phyloP scores from a whole-genome alignment of 1,140 invertebrate genomes.

The Pectinophora gossypiella region DNA sequence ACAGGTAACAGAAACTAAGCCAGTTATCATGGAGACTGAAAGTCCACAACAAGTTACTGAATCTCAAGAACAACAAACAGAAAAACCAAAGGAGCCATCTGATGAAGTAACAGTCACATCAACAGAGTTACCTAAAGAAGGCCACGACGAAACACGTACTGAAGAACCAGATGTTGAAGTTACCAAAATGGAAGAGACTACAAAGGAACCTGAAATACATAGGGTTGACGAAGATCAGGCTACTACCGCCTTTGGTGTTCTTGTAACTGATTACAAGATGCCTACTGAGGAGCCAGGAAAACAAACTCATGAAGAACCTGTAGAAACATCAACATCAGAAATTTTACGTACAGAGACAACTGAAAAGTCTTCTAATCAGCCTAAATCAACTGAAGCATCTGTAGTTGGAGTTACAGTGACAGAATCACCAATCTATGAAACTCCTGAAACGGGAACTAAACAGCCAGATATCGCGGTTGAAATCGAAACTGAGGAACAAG shows the following conservation, averaged over 20 bases:
- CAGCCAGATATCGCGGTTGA: no score
- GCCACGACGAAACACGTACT: not conserved
- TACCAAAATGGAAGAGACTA: no score
- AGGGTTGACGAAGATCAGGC: no score
- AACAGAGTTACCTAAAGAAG: not conserved
- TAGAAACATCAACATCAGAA: not conserved
- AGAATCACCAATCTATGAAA: not conserved
- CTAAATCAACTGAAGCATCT: not conserved
- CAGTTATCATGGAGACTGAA: no score
- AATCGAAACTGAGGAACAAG: not conserved
- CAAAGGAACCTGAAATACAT: not conserved
- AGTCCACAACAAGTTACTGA: not conserved
- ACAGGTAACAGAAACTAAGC: no score
- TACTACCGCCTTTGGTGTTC: no score
- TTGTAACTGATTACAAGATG: no score
- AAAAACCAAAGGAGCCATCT: not conserved
- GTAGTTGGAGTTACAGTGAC: not conserved
- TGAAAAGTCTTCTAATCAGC: not conserved
- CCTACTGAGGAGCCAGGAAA: no score
- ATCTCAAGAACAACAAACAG: not conserved
- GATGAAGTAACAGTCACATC: not conserved
- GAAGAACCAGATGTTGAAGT: not conserved
- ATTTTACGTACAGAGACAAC: not conserved
- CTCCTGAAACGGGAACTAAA: no score
- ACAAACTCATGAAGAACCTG: not conserved